These are phyloP conservation scores for Eulemur coronatus DNA, from an alignment of 2,797 vertebrate genomes.

Conservation along the genomic window DNA sequence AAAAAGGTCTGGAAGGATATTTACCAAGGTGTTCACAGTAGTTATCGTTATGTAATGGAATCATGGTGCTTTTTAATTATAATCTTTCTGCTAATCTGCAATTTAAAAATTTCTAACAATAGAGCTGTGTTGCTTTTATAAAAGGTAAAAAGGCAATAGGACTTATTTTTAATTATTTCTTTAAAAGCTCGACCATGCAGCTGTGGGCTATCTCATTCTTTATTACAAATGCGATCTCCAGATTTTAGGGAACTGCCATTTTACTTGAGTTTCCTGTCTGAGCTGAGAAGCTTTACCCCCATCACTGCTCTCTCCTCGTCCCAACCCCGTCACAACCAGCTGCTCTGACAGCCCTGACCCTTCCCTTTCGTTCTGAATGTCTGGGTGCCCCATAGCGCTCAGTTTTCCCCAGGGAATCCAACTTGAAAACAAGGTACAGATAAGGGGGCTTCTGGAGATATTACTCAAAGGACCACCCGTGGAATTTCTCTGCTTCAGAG, in stretches of 20 bases:
- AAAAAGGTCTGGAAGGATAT: neutral
- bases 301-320: fast-evolving
- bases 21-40: neutral
- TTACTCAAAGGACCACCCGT: neutral
- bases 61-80: neutral
- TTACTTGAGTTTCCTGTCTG: neutral
- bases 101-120: neutral
- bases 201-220: neutral
- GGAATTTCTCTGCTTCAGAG: neutral
- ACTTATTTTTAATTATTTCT: neutral
- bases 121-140: neutral
- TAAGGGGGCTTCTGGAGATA: neutral
- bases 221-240: neutral
- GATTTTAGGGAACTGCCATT: neutral
- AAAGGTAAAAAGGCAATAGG: neutral
- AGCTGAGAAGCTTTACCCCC: neutral
- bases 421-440: neutral
- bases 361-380: neutral
- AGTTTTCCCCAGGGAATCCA: neutral
- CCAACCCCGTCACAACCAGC: neutral
- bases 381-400: too few relatives aligned
- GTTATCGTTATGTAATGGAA: neutral
- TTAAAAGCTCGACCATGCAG: neutral
- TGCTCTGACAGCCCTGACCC: neutral
- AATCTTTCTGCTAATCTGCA: neutral